Conservation (phyloP, 2,113 vertebrate species). For the Onychostruthus taczanowskii region DNA sequence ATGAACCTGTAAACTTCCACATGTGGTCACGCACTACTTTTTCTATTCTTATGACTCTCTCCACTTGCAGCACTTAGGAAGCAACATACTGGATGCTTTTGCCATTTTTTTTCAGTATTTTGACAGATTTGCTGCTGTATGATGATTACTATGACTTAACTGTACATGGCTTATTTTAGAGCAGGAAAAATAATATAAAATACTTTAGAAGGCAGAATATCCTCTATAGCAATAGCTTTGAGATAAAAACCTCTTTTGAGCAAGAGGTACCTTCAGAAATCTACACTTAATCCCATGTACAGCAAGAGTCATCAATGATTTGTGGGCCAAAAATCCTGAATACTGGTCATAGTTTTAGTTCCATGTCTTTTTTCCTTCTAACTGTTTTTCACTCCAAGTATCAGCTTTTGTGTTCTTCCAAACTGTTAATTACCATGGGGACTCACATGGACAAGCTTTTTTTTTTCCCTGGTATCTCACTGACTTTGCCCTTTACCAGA, state of each 20-base stretch:
- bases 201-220: neutral
- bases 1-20: neutral
- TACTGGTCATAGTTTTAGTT: neutral
- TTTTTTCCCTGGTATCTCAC: neutral
- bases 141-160: neutral
- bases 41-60: neutral
- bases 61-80: neutral
- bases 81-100: neutral
- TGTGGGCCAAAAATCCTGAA: neutral
- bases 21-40: neutral
- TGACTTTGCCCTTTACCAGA: neutral
- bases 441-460: neutral
- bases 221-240: neutral
- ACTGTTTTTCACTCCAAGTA: neutral
- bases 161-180: neutral
- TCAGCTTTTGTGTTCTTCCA: neutral
- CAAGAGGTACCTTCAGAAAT: neutral
- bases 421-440: neutral
- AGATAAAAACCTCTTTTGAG: neutral
- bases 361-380: neutral
- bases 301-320: fast-evolving
- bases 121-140: neutral
- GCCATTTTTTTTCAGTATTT: neutral
- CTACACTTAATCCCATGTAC: neutral
- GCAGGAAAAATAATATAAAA: neutral